Percentiles rank a stretch among this genome's conserved stretches.
phyloP scores from a whole-genome alignment of 92 coral and sea anemone species.

The Pocillopora grandis region DNA sequence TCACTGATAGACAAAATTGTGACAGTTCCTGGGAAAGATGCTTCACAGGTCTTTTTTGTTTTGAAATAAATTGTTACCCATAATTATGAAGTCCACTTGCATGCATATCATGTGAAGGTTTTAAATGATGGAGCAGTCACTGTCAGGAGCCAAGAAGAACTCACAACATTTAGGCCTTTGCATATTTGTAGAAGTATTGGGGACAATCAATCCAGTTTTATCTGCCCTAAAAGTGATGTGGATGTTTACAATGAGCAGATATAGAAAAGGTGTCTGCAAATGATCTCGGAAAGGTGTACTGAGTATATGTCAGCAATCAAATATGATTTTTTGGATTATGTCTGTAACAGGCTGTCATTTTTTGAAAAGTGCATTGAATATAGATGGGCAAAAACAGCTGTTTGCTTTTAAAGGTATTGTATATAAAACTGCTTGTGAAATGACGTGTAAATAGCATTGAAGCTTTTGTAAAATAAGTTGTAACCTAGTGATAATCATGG shows the following conservation, averaged over 20 bases:
- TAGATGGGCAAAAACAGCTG: too few relatives aligned
- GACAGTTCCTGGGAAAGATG: slow-evolving; percentile 42
- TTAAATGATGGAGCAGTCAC: slow-evolving; percentile 23
- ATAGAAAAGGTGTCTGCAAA: slow-evolving; percentile 2
- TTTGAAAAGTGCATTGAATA: too few relatives aligned
- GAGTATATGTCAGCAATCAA: too few relatives aligned
- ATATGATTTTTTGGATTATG: too few relatives aligned
- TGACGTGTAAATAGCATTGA: too few relatives aligned
- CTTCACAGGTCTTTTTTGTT: slow-evolving; percentile 35
- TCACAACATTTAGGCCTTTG: slow-evolving; percentile 44
- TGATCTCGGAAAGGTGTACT: too few relatives aligned
- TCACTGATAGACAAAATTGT: slow-evolving; percentile 43
- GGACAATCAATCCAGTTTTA: slow-evolving; percentile 29
- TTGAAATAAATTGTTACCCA: slow-evolving; percentile 18
- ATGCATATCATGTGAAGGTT: slow-evolving; percentile 39
- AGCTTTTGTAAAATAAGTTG: too few relatives aligned
- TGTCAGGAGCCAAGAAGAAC: slow-evolving; percentile 41
- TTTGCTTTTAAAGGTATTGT: too few relatives aligned
- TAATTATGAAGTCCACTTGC: slow-evolving; percentile 47
- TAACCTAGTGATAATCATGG: too few relatives aligned
- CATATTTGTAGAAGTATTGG: slow-evolving; percentile 38
- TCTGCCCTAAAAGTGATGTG: slow-evolving; percentile 50
- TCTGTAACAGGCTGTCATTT: too few relatives aligned
- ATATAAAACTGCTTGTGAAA: too few relatives aligned
- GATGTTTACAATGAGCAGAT: slow-evolving; percentile 53